Evolutionary conservation across 2,113 vertebrate genomes (phyloP).

Genomic region (Hemibagrus wyckioides): DNA sequence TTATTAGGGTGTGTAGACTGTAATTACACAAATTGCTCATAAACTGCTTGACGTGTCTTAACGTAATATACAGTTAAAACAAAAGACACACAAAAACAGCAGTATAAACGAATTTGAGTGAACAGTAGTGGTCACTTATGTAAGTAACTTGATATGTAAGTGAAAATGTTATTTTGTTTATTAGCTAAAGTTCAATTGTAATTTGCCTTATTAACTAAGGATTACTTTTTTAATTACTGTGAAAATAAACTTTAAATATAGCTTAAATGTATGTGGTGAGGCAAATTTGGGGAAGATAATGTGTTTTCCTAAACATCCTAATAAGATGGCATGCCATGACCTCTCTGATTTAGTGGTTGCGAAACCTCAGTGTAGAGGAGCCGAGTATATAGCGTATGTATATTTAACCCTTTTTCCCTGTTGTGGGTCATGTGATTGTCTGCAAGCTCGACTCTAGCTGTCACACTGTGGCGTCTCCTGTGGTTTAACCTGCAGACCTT

Average conservation of each 20-base stretch:
- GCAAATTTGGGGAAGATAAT: neutral
- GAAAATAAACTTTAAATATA: neutral
- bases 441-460: constrained; percentile 39
- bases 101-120: neutral
- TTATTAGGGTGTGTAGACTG: neutral
- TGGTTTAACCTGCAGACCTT: constrained; percentile 30
- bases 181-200: neutral
- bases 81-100: neutral
- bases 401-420: constrained; percentile 47
- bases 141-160: neutral
- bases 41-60: neutral
- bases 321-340: neutral
- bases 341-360: neutral
- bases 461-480: constrained; percentile 26
- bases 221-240: neutral
- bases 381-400: too few species aligned
- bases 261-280: neutral
- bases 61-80: neutral
- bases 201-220: neutral
- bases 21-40: neutral
- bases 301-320: neutral
- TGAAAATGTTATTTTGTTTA: neutral
- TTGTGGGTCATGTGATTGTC: constrained; percentile 39
- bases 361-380: constrained; percentile 6
- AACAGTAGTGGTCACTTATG: neutral